Base-by-base conservation (phyloP, 2,797 vertebrate species). In the Telmatherina bonti region DNA sequence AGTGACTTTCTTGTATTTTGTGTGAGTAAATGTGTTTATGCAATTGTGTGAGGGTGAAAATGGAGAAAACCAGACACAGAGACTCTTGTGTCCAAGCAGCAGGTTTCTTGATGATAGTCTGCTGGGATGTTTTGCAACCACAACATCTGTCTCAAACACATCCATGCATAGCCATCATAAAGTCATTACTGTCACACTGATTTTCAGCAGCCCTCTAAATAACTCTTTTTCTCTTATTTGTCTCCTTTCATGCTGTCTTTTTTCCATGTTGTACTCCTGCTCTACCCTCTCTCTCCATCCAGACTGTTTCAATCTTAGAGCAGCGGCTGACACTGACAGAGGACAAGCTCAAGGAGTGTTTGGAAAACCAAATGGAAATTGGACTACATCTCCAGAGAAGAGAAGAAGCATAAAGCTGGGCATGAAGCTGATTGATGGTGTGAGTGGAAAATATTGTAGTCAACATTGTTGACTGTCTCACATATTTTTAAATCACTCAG, bases 291-390 rank as follows among this genome's bases (percentile, higher is more conserved):
- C 59, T 52, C 55, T 41, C 2, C 29, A 1, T 74, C 56, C 91
- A 95, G 93, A 94, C 93, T 7, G 93, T 94, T 89, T 90, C 91
- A 15, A 93, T 94, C 84, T 90, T 99, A 89, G 97, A 99, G 91
- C 96, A 98, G 91, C 93, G 97, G 69, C 89, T 98, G 91, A 96
- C 96, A 0, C 92, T 98, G 86, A 97, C 96, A 0, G 97, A 99
- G 89, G 96, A 99, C 94, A 98, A 96, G 85, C 94, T 99, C 87
- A 96, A 97, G 88, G 96, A 98, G 89, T 98, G 96, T 82, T 93
- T 98, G 85, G 95, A 97, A 83, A 96, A 94, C 89, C 96, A 98
- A 92, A 93, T 95, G 89, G 94, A 95, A 90, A 96, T 96, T 71
- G 58, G 85, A 47, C 78, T 94, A 62, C 94, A 95, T 74, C 93